Percentiles rank a stretch among this genome's conserved stretches.
These are phyloP conservation scores for Vanessa tameamea DNA, from an alignment of 1,140 invertebrate species.

Conservation along the genomic window DNA sequence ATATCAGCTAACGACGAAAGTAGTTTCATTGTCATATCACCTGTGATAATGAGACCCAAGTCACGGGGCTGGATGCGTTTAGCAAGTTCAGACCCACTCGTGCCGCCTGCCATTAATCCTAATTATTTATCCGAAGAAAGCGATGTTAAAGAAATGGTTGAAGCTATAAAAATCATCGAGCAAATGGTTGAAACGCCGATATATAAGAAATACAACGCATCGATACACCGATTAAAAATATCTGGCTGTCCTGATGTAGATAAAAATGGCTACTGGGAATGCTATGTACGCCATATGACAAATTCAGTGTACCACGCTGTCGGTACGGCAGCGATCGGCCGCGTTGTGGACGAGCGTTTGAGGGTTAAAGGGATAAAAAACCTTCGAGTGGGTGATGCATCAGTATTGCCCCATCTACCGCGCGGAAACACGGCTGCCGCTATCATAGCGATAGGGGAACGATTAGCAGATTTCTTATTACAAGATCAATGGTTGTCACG, in stretches of 20 bases:
- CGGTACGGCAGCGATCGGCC: conserved; percentile 53
- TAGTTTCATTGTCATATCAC: conserved; percentile 63
- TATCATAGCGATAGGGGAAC: conserved; percentile 79
- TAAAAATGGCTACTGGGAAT: conserved; percentile 67
- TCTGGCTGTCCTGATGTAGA: conserved; percentile 37
- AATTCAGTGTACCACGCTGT: conserved; percentile 77
- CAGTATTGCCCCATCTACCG: conserved; percentile 64
- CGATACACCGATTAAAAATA: conserved; percentile 39
- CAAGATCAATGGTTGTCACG: conserved; percentile 38
- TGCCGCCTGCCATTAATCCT: conserved; percentile 88
- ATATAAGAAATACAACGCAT: conserved; percentile 68
- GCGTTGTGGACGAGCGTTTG: conserved; percentile 50
- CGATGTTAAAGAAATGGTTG: conserved; percentile 83
- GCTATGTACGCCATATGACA: conserved; percentile 70
- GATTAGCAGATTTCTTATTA: conserved; percentile 82
- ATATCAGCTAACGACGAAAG: conserved; percentile 58
- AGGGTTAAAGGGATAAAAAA: conserved; percentile 67
- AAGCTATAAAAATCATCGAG: conserved; percentile 81
- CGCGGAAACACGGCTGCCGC: conserved; percentile 67
- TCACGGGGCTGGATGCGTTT: conserved; percentile 86
- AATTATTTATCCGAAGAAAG: conserved; percentile 85
- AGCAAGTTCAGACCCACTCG: conserved; percentile 83
- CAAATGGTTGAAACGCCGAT: conserved; percentile 80
- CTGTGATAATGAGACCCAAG: conserved; percentile 84
- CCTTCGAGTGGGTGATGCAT: conserved; percentile 76